A percentile compares a stretch with the other conserved stretches of the same genome.
These are phyloP conservation scores for Ectemnius cavifrons DNA, from an alignment of 2,888 invertebrate species.

Conservation along the genomic window DNA sequence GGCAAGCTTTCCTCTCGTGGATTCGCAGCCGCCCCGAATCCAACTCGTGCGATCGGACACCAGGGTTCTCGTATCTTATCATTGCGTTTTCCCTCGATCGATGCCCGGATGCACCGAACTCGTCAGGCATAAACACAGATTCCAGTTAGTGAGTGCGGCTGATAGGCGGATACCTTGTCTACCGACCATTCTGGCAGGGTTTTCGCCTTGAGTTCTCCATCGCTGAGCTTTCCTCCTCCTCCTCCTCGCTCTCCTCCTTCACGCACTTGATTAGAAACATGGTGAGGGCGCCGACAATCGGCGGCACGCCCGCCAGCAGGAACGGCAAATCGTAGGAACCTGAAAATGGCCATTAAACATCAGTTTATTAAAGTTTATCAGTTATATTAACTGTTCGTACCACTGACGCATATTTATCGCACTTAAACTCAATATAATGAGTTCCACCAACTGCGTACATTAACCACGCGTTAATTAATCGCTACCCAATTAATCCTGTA, in stretches of 20 bases:
- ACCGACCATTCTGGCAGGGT: slow-evolving; percentile 74
- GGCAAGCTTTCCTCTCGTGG: background rate
- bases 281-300: slow-evolving; percentile 87
- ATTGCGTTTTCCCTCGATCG: background rate
- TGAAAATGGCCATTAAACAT: slow-evolving; percentile 40
- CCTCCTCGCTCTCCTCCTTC: slow-evolving; percentile 67
- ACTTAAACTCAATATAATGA: no score
- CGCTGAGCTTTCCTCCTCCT: slow-evolving; percentile 43
- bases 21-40: no score
- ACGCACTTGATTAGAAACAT: slow-evolving; percentile 84
- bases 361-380: background rate
- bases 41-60: background rate
- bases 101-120: background rate
- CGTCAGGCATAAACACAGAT: background rate
- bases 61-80: background rate
- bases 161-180: slow-evolving; percentile 56
- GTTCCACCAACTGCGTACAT: no score
- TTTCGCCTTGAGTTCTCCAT: slow-evolving; percentile 56
- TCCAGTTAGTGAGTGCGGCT: slow-evolving; percentile 12
- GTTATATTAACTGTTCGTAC: no score
- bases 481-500: no score
- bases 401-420: no score
- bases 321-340: slow-evolving; percentile 88
- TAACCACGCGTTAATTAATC: no score
- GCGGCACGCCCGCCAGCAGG: slow-evolving; percentile 90